Percentiles rank a stretch among this genome's conserved stretches.
phyloP scores from a whole-genome alignment of 2,888 invertebrate genomes.

The Scaeva pyrastri region DNA sequence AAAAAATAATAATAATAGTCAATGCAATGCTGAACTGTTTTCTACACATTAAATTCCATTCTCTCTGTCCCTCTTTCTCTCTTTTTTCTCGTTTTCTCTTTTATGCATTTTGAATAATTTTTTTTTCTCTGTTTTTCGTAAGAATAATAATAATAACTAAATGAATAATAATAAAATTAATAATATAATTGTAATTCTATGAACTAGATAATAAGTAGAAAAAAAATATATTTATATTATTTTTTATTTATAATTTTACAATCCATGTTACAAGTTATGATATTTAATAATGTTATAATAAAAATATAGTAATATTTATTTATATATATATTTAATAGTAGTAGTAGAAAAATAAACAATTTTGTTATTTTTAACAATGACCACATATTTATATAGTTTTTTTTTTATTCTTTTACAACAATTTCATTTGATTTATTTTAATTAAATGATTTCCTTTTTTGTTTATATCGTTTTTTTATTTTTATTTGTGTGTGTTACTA shows the following conservation, averaged over 20 bases:
- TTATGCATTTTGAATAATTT: slow-evolving; percentile 29
- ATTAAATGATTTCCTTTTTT: slow-evolving; percentile 19
- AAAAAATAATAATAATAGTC: slow-evolving; percentile 29
- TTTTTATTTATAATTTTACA: slow-evolving; percentile 57
- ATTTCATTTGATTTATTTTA: slow-evolving; percentile 5
- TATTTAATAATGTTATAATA: background rate
- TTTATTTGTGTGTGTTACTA: slow-evolving; percentile 29
- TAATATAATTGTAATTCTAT: slow-evolving; percentile 35
- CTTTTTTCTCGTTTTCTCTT: background rate
- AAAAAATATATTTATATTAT: slow-evolving; percentile 39
- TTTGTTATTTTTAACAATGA: background rate
- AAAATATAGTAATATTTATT: background rate
- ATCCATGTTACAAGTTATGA: slow-evolving; percentile 41
- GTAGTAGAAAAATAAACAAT: slow-evolving; percentile 34
- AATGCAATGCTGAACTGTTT: slow-evolving; percentile 39
- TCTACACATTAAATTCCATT: slow-evolving; percentile 39
- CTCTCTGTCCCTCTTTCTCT: slow-evolving; percentile 7
- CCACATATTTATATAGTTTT: background rate
- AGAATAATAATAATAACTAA: slow-evolving; percentile 35
- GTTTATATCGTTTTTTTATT: slow-evolving; percentile 29
- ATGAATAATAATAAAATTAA: slow-evolving; percentile 22
- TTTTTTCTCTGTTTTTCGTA: background rate
- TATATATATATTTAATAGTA: slow-evolving; percentile 17
- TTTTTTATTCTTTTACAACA: background rate
- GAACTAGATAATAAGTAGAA: slow-evolving; percentile 62